phyloP scores from a whole-genome alignment of 2,113 vertebrate genomes.

The Pelecanus crispus region DNA sequence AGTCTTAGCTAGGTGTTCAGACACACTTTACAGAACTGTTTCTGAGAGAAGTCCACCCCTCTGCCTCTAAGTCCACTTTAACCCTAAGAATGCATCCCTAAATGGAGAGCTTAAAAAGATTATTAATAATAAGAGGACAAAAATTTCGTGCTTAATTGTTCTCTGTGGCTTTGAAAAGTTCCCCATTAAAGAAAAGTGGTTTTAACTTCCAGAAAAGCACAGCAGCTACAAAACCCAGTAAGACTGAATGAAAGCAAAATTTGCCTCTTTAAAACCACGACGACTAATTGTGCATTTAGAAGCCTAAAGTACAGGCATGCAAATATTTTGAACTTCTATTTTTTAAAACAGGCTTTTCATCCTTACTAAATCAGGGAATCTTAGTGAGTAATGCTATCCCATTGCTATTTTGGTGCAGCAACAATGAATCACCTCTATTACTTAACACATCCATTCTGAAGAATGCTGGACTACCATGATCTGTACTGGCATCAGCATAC shows the following conservation, averaged over 20 bases:
- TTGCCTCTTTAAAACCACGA: not conserved
- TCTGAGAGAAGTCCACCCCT: not conserved
- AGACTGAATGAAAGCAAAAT: not conserved
- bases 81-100: not conserved
- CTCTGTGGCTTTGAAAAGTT: not conserved
- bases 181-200: not conserved
- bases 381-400: not conserved
- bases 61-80: not conserved
- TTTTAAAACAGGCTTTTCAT: not conserved
- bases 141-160: not conserved
- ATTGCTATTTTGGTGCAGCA: conserved; percentile 9
- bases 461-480: not conserved
- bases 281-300: not conserved
- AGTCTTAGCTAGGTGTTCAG: not conserved
- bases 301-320: not conserved
- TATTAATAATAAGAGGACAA: not conserved
- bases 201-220: not conserved
- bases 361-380: not conserved
- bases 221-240: not conserved
- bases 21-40: not conserved
- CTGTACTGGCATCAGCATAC: not conserved
- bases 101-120: not conserved
- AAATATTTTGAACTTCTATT: conserved; percentile 6
- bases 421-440: conserved; percentile 7
- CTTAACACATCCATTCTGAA: not conserved